A percentile compares a stretch with the other conserved stretches of the same genome.
Conservation (phyloP, 2,797 vertebrate genomes). For the Gymnodraco acuticeps region DNA sequence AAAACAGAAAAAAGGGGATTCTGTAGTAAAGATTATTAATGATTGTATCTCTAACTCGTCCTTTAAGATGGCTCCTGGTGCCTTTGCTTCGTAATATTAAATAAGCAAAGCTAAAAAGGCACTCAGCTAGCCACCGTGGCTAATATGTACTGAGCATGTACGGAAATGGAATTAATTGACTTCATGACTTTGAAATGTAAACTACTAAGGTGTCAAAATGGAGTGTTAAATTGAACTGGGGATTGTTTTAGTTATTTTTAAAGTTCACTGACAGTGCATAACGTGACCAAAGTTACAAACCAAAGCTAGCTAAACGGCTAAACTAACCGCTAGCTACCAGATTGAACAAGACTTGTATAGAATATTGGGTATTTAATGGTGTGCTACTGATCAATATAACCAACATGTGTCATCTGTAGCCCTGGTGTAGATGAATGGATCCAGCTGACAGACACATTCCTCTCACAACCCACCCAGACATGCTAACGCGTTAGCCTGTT, state of each 20-base stretch:
- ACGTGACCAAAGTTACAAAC: slow-evolving; percentile 3
- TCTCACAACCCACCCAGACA: slow-evolving; percentile 45
- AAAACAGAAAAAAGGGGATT: background rate
- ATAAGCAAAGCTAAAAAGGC: background rate
- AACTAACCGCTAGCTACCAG: background rate
- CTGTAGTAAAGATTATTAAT: background rate
- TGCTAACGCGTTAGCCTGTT: slow-evolving; percentile 50
- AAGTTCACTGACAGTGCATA: background rate
- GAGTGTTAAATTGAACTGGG: background rate
- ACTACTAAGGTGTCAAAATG: background rate
- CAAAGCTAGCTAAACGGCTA: background rate
- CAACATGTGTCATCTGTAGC: fast-evolving
- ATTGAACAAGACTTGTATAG: no score
- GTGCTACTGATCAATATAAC: no score
- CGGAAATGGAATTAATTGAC: background rate
- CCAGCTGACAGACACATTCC: slow-evolving; percentile 72
- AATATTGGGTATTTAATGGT: background rate
- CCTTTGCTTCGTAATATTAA: background rate
- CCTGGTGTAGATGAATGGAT: slow-evolving; percentile 23
- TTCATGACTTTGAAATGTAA: background rate
- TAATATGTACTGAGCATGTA: background rate
- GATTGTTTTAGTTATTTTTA: background rate
- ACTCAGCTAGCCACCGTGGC: background rate
- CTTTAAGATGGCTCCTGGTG: background rate
- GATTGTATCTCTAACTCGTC: no score